Percentiles rank a stretch among this genome's conserved stretches.
Conservation (phyloP, 2,797 vertebrate species). For the Lithobates sylvaticus region DNA sequence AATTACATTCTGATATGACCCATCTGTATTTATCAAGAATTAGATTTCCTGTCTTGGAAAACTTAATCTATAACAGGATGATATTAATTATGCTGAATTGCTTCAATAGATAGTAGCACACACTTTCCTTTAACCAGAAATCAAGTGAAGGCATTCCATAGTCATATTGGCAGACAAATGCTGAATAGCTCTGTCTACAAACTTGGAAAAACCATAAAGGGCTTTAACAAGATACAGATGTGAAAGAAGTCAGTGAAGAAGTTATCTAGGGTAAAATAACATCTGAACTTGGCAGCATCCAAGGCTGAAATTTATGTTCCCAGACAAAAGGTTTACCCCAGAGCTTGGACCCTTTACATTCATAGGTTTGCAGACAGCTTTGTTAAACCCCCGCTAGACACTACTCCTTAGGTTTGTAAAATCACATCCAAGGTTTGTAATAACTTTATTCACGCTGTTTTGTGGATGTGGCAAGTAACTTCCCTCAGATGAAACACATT, state of each 20-base stretch:
- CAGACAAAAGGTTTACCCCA: conserved; percentile 18
- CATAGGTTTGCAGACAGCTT: conserved; percentile 26
- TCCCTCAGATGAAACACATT: not conserved
- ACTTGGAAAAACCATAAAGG: conserved; percentile 44
- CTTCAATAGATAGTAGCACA: conserved; percentile 15
- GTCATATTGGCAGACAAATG: conserved; percentile 1
- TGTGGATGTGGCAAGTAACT: conserved; percentile 45
- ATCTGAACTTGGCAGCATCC: conserved; percentile 48
- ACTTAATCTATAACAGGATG: not conserved
- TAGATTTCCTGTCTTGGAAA: not conserved
- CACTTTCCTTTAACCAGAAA: conserved; percentile 1
- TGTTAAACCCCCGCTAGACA: conserved; percentile 10
- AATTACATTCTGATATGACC: not conserved
- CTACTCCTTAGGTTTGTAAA: not conserved
- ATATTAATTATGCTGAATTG: not conserved
- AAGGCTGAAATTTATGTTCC: not conserved
- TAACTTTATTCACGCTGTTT: not conserved
- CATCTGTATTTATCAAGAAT: not conserved
- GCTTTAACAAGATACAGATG: conserved; percentile 54
- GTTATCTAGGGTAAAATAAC: conserved; percentile 59
- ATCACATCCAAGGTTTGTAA: not conserved
- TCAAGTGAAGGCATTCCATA: conserved; percentile 8
- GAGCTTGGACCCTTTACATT: conserved; percentile 18
- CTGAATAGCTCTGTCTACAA: conserved; percentile 24
- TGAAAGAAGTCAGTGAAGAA: conserved; percentile 25